A percentile compares a stretch with the other conserved stretches of the same genome.
phyloP scores from a whole-genome alignment of 2,113 vertebrate species.

The Hydrolagus affinis region DNA sequence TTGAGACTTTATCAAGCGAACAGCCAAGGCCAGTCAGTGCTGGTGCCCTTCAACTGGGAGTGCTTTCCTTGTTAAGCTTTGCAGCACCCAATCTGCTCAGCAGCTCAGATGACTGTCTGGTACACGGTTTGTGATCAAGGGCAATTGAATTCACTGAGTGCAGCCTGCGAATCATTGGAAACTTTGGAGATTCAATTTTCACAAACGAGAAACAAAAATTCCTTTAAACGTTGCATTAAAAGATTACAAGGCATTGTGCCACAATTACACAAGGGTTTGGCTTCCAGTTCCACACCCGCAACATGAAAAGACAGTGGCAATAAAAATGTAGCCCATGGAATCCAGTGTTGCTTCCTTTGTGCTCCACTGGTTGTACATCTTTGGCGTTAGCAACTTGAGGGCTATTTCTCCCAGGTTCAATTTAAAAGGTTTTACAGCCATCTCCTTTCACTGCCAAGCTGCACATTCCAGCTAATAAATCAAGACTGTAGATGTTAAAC shows the following conservation, averaged over 20 bases:
- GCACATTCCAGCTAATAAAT: not conserved
- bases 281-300: not conserved
- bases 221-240: not conserved
- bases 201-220: not conserved
- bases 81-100: not conserved
- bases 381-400: not conserved
- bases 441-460: not conserved
- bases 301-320: not conserved
- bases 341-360: not conserved
- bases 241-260: not conserved
- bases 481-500: not conserved
- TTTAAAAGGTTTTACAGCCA: not conserved
- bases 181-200: not conserved
- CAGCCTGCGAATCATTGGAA: not conserved
- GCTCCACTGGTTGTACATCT: not conserved
- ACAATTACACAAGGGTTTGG: not conserved
- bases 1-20: too few relatives aligned
- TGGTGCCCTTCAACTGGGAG: not conserved
- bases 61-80: not conserved
- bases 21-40: too few relatives aligned
- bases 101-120: not conserved
- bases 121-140: not conserved
- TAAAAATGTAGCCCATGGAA: not conserved
- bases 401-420: not conserved
- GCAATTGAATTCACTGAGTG: not conserved